A percentile compares a stretch with the other conserved stretches of the same genome.
phyloP scores from a whole-genome alignment of 2,888 invertebrate genomes.

The Chironomus riparius region DNA sequence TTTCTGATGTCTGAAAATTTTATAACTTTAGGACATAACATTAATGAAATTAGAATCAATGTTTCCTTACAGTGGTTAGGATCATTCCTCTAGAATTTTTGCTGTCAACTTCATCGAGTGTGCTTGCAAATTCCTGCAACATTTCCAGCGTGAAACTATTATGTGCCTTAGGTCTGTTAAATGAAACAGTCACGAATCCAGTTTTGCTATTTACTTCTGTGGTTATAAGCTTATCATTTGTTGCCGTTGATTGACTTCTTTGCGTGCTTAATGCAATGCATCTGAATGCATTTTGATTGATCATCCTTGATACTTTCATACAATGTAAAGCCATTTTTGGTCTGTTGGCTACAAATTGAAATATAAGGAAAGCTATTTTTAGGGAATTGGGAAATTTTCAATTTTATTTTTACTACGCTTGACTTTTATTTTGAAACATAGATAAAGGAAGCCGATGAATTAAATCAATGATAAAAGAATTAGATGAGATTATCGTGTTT shows the following conservation, averaged over 20 bases:
- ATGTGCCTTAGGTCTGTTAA: conserved; percentile 59
- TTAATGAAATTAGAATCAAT: not conserved
- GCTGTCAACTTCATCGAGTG: conserved; percentile 53
- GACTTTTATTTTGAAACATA: no score
- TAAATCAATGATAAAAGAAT: no score
- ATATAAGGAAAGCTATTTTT: no score
- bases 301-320: not conserved
- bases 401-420: no score
- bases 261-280: not conserved
- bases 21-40: not conserved
- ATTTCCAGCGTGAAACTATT: conserved; percentile 67
- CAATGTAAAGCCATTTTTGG: no score
- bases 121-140: conserved; percentile 49
- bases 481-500: no score
- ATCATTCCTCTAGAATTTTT: conserved; percentile 59
- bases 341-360: no score
- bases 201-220: conserved; percentile 45
- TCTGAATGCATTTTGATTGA: not conserved
- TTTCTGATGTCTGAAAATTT: conserved; percentile 49
- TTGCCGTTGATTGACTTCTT: not conserved
- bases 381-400: no score
- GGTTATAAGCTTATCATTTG: not conserved
- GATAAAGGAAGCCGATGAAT: no score
- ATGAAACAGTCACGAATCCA: conserved; percentile 57
- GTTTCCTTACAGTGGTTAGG: conserved; percentile 58